Evolutionary conservation across 2,797 vertebrate species (phyloP).

Genomic region (Acropternis orthonyx): DNA sequence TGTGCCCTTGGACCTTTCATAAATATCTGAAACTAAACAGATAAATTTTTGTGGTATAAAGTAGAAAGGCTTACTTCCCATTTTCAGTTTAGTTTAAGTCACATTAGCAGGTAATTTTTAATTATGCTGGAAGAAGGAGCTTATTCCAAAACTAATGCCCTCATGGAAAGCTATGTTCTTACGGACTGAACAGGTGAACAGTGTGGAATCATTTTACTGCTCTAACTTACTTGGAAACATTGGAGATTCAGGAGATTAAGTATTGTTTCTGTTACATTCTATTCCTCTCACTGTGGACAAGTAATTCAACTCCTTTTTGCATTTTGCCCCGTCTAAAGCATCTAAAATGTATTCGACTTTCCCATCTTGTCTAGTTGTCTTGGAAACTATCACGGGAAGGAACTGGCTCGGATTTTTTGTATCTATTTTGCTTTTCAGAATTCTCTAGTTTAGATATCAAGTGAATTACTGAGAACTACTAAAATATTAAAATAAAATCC

Average conservation of each 20-base stretch:
- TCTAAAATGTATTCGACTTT: neutral
- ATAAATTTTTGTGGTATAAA: neutral
- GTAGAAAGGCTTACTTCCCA: neutral
- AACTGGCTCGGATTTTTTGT: neutral
- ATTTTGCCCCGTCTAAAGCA: neutral
- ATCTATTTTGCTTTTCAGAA: neutral
- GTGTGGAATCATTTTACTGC: neutral
- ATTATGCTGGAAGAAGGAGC: neutral
- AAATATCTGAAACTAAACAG: neutral
- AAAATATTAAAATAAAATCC: neutral
- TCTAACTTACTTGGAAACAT: neutral
- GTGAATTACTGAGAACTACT: neutral
- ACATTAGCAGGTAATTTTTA: neutral
- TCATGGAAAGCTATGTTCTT: neutral
- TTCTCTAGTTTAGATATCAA: neutral
- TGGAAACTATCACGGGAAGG: conserved; percentile 30
- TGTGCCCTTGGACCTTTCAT: neutral
- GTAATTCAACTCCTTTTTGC: conserved; percentile 15
- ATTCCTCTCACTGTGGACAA: neutral
- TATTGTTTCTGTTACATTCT: neutral
- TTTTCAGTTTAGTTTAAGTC: neutral
- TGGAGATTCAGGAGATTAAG: neutral
- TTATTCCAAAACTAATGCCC: neutral
- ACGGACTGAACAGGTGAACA: neutral
- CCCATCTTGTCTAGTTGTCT: conserved; percentile 40